A percentile compares a stretch with the other conserved stretches of the same genome.
Evolutionary conservation across 2,888 invertebrate genomes (phyloP).

Genomic region (Drosophila histrio): DNA sequence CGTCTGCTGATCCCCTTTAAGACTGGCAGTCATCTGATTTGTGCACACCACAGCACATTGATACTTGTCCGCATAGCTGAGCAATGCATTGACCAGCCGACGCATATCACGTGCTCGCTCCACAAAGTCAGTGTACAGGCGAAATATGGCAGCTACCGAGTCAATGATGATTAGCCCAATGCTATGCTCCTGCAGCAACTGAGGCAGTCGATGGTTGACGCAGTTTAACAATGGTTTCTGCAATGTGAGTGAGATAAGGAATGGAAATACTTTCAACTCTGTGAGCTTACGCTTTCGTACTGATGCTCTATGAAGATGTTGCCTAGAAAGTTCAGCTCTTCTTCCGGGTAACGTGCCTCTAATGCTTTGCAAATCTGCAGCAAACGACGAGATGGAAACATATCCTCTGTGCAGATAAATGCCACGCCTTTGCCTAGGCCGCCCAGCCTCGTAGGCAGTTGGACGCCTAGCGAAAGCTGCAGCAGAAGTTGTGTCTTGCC

Average conservation of each 20-base stretch:
- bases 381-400: conserved; percentile 89
- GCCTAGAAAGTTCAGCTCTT: conserved; percentile 85
- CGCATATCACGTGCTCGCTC: conserved; percentile 86
- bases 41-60: conserved; percentile 88
- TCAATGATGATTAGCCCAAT: conserved; percentile 89
- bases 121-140: conserved; percentile 85
- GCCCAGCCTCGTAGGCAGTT: conserved; percentile 85
- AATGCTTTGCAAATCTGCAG: conserved; percentile 85
- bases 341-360: conserved; percentile 77
- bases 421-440: conserved; percentile 87
- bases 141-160: conserved; percentile 90
- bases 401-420: conserved; percentile 90
- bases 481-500: conserved; percentile 92
- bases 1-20: not conserved
- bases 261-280: not conserved
- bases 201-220: conserved; percentile 85
- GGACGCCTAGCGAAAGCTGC: conserved; percentile 88
- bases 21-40: conserved; percentile 87
- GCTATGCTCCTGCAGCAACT: conserved; percentile 85
- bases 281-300: conserved; percentile 84
- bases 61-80: conserved; percentile 85
- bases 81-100: conserved; percentile 86
- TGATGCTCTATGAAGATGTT: conserved; percentile 89
- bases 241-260: not conserved
- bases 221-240: conserved; percentile 86